A percentile compares a stretch with the other conserved stretches of the same genome.
Conservation (phyloP, 2,113 vertebrate species). For the Scatophagus argus region DNA sequence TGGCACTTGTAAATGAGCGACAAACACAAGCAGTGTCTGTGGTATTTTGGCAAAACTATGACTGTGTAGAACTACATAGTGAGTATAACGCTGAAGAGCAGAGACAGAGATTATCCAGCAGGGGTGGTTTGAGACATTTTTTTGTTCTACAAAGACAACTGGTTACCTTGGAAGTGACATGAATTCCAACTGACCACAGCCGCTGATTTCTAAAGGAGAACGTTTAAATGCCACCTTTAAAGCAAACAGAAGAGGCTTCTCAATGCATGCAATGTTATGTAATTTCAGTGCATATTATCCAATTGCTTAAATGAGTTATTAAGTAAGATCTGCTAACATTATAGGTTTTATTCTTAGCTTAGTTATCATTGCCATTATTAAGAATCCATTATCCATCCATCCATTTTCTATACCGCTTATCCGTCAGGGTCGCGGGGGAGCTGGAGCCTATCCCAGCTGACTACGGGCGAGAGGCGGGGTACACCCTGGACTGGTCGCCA, state of each 20-base stretch:
- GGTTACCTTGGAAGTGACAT: conserved; percentile 13
- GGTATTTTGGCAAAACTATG: not conserved
- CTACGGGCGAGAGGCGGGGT: too few species aligned
- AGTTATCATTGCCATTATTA: not conserved
- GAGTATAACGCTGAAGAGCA: not conserved
- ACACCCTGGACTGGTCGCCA: too few species aligned
- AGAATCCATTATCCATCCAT: too few species aligned
- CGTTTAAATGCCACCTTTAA: not conserved
- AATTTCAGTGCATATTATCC: not conserved
- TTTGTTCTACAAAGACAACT: conserved; percentile 4
- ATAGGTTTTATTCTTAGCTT: too few species aligned
- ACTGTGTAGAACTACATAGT: not conserved
- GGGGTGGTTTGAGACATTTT: not conserved
- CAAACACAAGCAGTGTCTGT: not conserved
- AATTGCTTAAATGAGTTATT: not conserved
- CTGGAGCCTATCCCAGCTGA: too few species aligned
- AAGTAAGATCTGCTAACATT: too few species aligned
- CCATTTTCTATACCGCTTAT: too few species aligned
- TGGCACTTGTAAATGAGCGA: not conserved
- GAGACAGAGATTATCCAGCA: not conserved
- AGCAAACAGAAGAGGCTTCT: not conserved
- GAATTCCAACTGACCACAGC: conserved; percentile 20
- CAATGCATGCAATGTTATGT: too few species aligned
- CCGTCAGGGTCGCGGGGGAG: too few species aligned
- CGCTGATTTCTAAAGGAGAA: not conserved